phyloP scores from a whole-genome alignment of 2,797 vertebrate species.

The Aldrovandia affinis region DNA sequence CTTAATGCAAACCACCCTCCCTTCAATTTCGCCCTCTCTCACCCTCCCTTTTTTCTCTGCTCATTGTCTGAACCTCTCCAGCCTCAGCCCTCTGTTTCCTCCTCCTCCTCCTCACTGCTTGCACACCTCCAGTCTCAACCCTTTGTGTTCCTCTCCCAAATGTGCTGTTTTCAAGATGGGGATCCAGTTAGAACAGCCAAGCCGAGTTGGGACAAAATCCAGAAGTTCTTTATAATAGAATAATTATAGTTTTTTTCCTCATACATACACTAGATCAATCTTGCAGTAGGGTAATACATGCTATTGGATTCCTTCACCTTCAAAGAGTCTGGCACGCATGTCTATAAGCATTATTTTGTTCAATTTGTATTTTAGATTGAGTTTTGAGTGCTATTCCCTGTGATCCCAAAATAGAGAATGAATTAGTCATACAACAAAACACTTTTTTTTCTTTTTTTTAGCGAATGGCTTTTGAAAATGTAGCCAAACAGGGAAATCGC shows the following conservation, averaged over 20 bases:
- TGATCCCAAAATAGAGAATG: neutral
- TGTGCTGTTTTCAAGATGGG: neutral
- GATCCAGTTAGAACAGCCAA: neutral
- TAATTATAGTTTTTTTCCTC: neutral
- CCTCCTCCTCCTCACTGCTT: neutral
- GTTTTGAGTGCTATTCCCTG: neutral
- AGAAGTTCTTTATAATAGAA: neutral
- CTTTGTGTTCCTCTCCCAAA: neutral
- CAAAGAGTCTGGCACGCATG: neutral
- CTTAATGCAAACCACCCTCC: neutral
- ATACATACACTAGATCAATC: neutral
- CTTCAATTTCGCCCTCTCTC: neutral
- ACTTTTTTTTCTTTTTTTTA: too few species aligned
- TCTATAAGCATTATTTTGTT: neutral
- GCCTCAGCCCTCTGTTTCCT: too few species aligned
- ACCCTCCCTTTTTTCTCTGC: neutral
- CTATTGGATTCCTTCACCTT: neutral
- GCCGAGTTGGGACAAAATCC: neutral
- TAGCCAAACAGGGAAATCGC: conserved; percentile 65
- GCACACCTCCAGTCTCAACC: too few species aligned
- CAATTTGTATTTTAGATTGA: neutral
- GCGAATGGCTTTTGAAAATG: conserved; percentile 53
- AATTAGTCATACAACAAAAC: neutral
- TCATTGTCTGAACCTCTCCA: too few species aligned
- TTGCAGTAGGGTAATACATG: neutral